Conservation (phyloP, 2,797 vertebrate species). For the Thripadectes ignobilis region DNA sequence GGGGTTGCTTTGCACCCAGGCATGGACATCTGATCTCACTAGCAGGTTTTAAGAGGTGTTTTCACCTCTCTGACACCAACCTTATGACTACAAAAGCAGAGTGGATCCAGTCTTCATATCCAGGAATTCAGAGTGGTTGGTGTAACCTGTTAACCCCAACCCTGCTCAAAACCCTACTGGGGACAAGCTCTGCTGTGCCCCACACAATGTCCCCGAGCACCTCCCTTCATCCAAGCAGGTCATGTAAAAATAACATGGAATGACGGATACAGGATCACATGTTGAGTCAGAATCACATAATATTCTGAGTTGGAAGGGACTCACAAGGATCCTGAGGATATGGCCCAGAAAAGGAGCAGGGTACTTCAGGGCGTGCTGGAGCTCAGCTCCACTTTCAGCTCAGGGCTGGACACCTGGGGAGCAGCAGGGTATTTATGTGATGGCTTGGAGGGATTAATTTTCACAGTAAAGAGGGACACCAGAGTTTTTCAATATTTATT, state of each 20-base stretch:
- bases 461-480: not conserved
- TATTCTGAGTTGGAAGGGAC: not conserved
- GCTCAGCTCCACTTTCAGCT: not conserved
- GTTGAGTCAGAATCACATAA: not conserved
- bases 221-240: not conserved
- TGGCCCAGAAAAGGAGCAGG: not conserved
- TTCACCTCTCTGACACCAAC: not conserved
- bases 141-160: not conserved
- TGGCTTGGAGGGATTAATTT: not conserved
- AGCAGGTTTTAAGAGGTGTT: not conserved
- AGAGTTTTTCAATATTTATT: not conserved
- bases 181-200: not conserved
- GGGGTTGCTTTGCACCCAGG: not conserved
- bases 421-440: not conserved
- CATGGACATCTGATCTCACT: not conserved
- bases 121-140: not conserved
- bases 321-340: not conserved
- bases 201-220: accelerated
- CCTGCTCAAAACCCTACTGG: not conserved
- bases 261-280: not conserved
- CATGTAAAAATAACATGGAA: not conserved
- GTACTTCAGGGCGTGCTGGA: not conserved
- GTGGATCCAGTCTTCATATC: accelerated
- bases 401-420: not conserved
- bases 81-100: not conserved